Evolutionary conservation across 2,888 invertebrate genomes (phyloP), one percentile per base, ranked within the genome.

Genomic region (Rapana venosa): DNA sequence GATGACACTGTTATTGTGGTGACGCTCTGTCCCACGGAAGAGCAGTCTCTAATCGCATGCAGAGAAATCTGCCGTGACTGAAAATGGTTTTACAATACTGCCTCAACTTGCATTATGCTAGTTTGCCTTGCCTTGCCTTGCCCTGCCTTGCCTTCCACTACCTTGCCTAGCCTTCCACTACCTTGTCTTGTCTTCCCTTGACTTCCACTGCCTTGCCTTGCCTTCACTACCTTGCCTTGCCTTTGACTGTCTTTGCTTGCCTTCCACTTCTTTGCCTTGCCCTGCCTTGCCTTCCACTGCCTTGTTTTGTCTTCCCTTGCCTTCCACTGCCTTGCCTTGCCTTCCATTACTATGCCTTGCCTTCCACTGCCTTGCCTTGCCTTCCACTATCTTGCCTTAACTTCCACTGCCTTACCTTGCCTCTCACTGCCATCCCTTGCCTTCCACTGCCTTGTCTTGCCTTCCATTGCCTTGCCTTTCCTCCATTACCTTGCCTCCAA

Each of bases 61-160:
- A 83, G 58, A 88, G 32, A 83, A 32, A 88, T 47, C 66, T 61
- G 35, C 83, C 83, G 32, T 83, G 66, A 88, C 84, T 61, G 61
- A n/a, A 32, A 88, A 83, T 32, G 66, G 83, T 66, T 61, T 36
- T 56, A 13, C n/a, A 13, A 5, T 81, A 56, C 81, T 58, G 56
- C 17, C 26, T 58, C 20, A 22, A 88, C 81, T 22, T 13, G n/a
- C n/a, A 20, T 4, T 20, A 13, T 20, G 22, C 22, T 61, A 61
- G 22, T 20, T 61, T 61, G 61, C 61, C 15, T 22, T 61, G 61
- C 22, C 61, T 20, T 1, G 61, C 61, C 15, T 13, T 20, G 2
- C 66, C 66, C 4, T 26, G 20, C 2, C 17, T 26, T 22, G 1
- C 66, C 66, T 66, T 66, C 66, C 66, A 66, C 13, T 22, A 13